phyloP scores from a whole-genome alignment of 2,888 invertebrate species.

The Gymnoscelis rufifasciata region DNA sequence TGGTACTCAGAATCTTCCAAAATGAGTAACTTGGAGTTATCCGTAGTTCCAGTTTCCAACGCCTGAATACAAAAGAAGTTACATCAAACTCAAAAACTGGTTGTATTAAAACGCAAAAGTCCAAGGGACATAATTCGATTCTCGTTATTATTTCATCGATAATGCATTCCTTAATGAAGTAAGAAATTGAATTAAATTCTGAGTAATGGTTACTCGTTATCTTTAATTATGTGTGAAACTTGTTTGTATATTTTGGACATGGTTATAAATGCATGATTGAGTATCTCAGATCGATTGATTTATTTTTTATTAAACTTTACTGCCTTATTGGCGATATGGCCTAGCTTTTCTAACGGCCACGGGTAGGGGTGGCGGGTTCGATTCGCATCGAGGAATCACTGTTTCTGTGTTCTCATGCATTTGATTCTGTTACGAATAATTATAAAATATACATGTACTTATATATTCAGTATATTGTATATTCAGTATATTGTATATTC shows the following conservation, averaged over 20 bases:
- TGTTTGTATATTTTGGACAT: background rate
- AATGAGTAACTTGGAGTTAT: too few species aligned
- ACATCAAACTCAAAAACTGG: slow-evolving; percentile 44
- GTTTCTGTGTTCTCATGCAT: too few species aligned
- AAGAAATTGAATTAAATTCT: slow-evolving; percentile 9
- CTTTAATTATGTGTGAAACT: slow-evolving; percentile 8
- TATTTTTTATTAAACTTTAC: background rate
- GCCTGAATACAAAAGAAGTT: slow-evolving; percentile 4
- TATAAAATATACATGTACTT: too few species aligned
- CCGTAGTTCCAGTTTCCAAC: too few species aligned
- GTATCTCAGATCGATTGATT: slow-evolving; percentile 4
- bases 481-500: too few species aligned
- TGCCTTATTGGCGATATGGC: background rate
- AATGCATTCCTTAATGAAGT: slow-evolving; percentile 15
- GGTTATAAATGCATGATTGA: background rate
- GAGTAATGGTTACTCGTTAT: slow-evolving; percentile 2
- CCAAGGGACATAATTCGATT: slow-evolving; percentile 12
- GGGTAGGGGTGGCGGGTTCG: too few species aligned
- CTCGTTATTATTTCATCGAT: slow-evolving; percentile 17
- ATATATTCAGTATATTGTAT: too few species aligned
- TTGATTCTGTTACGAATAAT: too few species aligned
- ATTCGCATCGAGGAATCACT: too few species aligned
- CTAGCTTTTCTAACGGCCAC: too few species aligned
- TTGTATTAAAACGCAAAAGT: slow-evolving; percentile 22
- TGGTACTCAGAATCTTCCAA: too few species aligned